Conservation (phyloP, 1,140 invertebrate species). For the Macrobrachium nipponense region DNA sequence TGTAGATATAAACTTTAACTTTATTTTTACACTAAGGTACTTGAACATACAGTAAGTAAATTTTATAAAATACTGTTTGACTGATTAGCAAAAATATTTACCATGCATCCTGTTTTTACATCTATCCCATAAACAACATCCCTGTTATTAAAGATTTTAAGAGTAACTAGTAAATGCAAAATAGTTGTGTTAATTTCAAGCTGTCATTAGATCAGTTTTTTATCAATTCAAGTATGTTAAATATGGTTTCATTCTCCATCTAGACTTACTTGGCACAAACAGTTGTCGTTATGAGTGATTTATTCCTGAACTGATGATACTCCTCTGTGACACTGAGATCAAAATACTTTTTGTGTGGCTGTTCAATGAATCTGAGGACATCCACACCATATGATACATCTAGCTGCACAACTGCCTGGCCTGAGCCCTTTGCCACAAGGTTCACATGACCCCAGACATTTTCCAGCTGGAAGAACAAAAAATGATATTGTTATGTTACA, state of each 20-base stretch:
- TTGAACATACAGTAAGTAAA: no score
- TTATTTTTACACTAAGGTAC: background rate
- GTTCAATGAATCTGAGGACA: constrained; percentile 70
- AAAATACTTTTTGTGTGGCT: constrained; percentile 70
- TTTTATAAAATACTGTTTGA: no score
- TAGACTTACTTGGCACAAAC: constrained; percentile 69
- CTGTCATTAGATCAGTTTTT: no score
- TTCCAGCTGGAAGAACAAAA: constrained; percentile 65
- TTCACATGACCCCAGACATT: constrained; percentile 74
- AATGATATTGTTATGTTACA: no score
- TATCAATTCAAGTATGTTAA: no score
- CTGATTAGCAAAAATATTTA: no score
- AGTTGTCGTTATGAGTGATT: constrained; percentile 72
- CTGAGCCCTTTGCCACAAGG: constrained; percentile 72
- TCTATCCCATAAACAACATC: no score
- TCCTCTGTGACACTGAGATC: constrained; percentile 70
- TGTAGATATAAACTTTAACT: background rate
- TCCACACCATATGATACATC: constrained; percentile 75
- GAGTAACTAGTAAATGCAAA: no score
- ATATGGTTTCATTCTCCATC: constrained; percentile 67
- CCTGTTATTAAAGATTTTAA: no score
- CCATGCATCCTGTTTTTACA: no score
- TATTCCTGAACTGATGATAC: constrained; percentile 70
- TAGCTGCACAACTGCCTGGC: constrained; percentile 73
- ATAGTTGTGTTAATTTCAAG: no score